phyloP scores from a whole-genome alignment of 2,113 vertebrate genomes.

The Peromyscus polionotus region DNA sequence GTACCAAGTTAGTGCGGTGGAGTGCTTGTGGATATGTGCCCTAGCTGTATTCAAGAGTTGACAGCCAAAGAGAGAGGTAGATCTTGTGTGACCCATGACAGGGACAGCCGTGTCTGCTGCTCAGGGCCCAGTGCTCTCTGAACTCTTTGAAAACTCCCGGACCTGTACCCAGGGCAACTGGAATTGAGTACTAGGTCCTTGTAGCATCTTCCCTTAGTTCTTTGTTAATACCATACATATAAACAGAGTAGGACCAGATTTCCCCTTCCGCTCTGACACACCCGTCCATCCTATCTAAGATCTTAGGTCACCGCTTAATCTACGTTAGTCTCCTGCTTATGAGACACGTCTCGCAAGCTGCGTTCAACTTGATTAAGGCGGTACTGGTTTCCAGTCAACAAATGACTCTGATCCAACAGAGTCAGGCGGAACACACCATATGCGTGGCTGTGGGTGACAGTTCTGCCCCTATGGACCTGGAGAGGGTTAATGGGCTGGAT shows the following conservation, averaged over 20 bases:
- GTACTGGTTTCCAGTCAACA: background rate
- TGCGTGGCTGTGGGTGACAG: background rate
- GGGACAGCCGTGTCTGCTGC: fast-evolving
- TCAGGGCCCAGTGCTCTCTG: background rate
- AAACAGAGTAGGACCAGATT: background rate
- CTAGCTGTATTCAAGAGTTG: background rate
- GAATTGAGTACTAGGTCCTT: background rate
- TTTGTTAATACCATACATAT: background rate
- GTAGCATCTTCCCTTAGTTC: background rate
- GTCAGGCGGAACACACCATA: background rate
- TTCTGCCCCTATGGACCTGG: background rate
- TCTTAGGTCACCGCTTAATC: background rate
- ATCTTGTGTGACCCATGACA: background rate
- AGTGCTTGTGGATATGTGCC: background rate
- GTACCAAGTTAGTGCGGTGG: background rate
- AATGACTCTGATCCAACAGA: background rate
- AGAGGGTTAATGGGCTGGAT: background rate
- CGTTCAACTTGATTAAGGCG: background rate
- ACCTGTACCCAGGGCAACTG: background rate
- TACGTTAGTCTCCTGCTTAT: background rate
- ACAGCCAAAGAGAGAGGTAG: background rate
- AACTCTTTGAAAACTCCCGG: background rate
- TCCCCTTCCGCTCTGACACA: background rate
- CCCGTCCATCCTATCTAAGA: background rate
- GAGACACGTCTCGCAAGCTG: background rate